Conservation (phyloP, 2,113 vertebrate species). For the Mustela lutreola region DNA sequence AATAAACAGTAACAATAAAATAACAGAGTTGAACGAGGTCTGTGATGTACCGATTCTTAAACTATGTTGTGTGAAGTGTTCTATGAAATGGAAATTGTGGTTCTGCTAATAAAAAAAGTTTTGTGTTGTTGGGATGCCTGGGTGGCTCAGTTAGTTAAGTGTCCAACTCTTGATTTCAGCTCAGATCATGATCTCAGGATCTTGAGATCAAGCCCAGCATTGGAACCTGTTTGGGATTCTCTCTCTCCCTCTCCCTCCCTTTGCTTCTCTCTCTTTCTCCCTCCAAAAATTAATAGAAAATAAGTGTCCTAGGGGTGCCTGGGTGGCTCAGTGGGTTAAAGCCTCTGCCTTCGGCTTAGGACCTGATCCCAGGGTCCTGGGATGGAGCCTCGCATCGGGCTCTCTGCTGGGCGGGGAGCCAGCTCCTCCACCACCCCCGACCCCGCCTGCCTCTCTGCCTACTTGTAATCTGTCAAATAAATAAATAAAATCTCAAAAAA, state of each 20-base stretch:
- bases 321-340: too few relatives aligned
- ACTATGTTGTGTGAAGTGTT: background rate
- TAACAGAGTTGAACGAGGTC: background rate
- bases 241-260: background rate
- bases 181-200: background rate
- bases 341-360: too few relatives aligned
- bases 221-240: background rate
- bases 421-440: too few relatives aligned
- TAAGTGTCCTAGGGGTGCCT: background rate
- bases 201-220: background rate
- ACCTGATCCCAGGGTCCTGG: too few relatives aligned
- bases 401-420: too few relatives aligned
- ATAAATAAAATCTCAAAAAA: too few relatives aligned
- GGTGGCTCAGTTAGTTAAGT: background rate
- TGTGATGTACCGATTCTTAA: conserved; percentile 15
- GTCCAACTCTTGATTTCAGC: background rate
- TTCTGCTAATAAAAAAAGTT: background rate
- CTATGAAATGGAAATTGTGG: conserved; percentile 4
- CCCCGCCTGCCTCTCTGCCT: too few relatives aligned
- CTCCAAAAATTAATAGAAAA: background rate
- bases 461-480: too few relatives aligned
- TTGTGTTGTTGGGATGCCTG: background rate
- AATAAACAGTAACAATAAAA: conserved; percentile 49
- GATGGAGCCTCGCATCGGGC: too few relatives aligned
- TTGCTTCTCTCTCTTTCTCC: background rate